These are phyloP conservation scores for Nymphalis c-album DNA, from an alignment of 2,888 invertebrate species.

Conservation along the genomic window DNA sequence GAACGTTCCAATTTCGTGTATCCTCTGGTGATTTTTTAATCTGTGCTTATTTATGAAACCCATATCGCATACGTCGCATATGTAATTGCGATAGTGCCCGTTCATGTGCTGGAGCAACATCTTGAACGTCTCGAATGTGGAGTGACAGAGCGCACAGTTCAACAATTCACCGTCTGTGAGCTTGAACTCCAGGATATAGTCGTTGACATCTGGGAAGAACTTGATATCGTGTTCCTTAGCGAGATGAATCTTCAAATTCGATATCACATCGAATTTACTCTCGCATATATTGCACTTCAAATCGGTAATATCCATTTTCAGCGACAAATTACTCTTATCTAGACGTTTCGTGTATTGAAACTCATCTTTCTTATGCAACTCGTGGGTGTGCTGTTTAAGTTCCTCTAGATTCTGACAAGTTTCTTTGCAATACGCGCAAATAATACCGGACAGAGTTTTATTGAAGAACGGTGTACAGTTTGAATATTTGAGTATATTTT, in stretches of 20 bases:
- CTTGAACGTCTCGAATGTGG: constrained; percentile 68
- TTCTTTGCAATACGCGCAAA: constrained; percentile 66
- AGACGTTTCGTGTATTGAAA: constrained; percentile 53
- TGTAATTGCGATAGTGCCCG: constrained; percentile 67
- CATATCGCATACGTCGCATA: constrained; percentile 68
- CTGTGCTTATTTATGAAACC: constrained; percentile 69
- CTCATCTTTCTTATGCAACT: constrained; percentile 49
- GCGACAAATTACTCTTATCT: constrained; percentile 63
- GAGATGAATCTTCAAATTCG: constrained; percentile 58
- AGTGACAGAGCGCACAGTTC: constrained; percentile 65
- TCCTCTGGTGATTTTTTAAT: constrained; percentile 62
- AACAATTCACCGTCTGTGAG: constrained; percentile 54
- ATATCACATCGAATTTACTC: constrained; percentile 47
- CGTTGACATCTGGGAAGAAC: constrained; percentile 61
- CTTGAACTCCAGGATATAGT: constrained; percentile 69
- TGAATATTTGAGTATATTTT: constrained; percentile 63
- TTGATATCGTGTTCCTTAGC: constrained; percentile 57
- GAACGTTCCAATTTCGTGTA: constrained; percentile 61
- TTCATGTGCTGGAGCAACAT: constrained; percentile 73
- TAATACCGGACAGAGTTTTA: constrained; percentile 62
- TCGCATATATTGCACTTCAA: constrained; percentile 61
- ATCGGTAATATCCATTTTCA: constrained; percentile 70
- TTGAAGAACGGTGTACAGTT: constrained; percentile 71
- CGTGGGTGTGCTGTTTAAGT: constrained; percentile 51
- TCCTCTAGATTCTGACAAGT: constrained; percentile 48